phyloP scores from a whole-genome alignment of 2,113 vertebrate species.

The Trogon melanurus region DNA sequence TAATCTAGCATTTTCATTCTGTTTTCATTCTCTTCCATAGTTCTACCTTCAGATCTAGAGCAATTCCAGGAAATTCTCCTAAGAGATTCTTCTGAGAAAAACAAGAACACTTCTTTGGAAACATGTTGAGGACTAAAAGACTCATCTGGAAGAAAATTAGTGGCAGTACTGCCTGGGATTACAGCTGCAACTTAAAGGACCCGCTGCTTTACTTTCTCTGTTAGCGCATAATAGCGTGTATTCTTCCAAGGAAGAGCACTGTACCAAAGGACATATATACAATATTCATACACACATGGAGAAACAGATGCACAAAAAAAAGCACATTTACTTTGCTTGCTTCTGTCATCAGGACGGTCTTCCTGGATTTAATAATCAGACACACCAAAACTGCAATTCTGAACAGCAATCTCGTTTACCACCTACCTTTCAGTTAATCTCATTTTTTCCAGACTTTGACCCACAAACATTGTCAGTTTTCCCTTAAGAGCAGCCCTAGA shows the following conservation, averaged over 20 bases:
- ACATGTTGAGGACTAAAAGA: background rate
- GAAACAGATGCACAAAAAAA: background rate
- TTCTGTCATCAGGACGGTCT: background rate
- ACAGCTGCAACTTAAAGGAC: background rate
- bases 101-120: background rate
- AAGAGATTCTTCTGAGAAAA: background rate
- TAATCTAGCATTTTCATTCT: background rate
- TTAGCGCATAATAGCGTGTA: background rate
- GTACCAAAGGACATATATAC: background rate
- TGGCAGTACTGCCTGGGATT: background rate
- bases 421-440: background rate
- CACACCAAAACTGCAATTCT: background rate
- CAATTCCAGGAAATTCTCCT: background rate
- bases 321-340: background rate
- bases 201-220: background rate
- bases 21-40: background rate
- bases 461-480: background rate
- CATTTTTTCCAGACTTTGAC: background rate
- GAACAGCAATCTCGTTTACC: background rate
- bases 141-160: background rate
- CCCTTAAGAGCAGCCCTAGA: background rate
- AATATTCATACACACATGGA: background rate
- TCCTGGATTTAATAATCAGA: background rate
- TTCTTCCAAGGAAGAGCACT: background rate
- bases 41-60: background rate